Conservation (phyloP, 2,888 invertebrate genomes). For the Phyllotreta cruciferae region DNA sequence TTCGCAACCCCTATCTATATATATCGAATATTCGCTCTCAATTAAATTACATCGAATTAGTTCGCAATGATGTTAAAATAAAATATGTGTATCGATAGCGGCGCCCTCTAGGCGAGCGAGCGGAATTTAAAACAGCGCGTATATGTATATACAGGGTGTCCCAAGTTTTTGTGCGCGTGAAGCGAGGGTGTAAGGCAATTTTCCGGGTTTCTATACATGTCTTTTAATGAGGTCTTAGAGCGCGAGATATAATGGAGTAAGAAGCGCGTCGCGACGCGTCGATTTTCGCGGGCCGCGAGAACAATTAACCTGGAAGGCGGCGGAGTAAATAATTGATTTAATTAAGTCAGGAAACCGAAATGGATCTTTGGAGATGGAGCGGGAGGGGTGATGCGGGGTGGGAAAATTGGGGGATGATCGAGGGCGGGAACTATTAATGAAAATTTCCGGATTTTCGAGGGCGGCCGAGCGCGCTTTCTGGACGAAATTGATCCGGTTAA, state of each 20-base stretch:
- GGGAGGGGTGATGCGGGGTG: background rate
- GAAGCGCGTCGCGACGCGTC: slow-evolving; percentile 26
- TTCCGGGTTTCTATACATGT: too few relatives aligned
- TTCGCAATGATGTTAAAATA: too few relatives aligned
- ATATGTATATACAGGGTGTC: background rate
- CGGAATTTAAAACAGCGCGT: background rate
- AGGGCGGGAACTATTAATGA: slow-evolving; percentile 21
- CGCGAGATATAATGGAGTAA: slow-evolving; percentile 19
- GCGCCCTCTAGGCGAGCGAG: too few relatives aligned
- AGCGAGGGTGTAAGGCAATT: too few relatives aligned
- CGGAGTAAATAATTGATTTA: slow-evolving; percentile 34
- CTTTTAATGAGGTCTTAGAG: too few relatives aligned
- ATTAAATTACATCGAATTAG: too few relatives aligned
- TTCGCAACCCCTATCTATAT: too few relatives aligned
- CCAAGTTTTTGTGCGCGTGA: too few relatives aligned
- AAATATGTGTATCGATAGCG: too few relatives aligned
- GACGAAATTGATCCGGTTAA: too few relatives aligned
- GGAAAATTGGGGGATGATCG: background rate
- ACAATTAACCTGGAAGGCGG: slow-evolving; percentile 34
- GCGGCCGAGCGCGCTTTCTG: background rate
- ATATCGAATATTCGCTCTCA: too few relatives aligned
- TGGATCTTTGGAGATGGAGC: slow-evolving; percentile 13
- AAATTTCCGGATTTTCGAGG: slow-evolving; percentile 1
- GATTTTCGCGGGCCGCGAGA: slow-evolving; percentile 7
- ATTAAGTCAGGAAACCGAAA: slow-evolving; percentile 28